Base-by-base conservation (phyloP, 2,888 invertebrate species). In the Bombylius major region DNA sequence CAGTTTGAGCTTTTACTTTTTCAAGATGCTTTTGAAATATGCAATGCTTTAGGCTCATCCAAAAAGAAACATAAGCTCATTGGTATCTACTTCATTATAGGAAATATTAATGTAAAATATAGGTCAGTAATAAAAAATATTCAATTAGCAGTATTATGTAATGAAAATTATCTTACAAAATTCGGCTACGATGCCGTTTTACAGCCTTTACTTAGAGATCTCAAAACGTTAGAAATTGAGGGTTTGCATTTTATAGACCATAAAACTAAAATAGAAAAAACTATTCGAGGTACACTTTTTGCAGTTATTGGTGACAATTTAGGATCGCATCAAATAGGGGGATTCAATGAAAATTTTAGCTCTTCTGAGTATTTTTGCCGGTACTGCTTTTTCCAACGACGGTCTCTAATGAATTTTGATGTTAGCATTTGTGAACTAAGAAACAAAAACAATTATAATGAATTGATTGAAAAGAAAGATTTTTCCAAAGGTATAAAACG, bases 21-120 rank as follows among this genome's bases (percentile, higher is more conserved):
- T 60, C 66, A 67, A 60, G 66, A 67, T 61, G 62, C 62, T 12
- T 65, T 67, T 57, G 65, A 67, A 58, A 14, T 65, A 47, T 66
- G 67, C 14, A 67, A 67, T 59, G 66, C 66, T 14, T 51, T 68
- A 32, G 66, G 66, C 13, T 59, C 64, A 4, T 60, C 65, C 8
- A 66, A 59, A 59, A 62, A 58, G 56, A 66, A 65, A 48, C 61
- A 68, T 52, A 67, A 66, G 62, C 47, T 68, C 31, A 50, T 65
- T 47, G 66, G 63, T 14, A 50, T 69, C 36, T 69, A 67, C 51
- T 62, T 66, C 61, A 59, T 56, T 31, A 32, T 66, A 7, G 65
- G 58, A 42, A 68, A 68, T 60, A 53, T 68, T 44, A 58, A 60
- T 6, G 51, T 59, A 47, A 62, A 62, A 54, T 50, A 64, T 50